phyloP scores from a whole-genome alignment of 2,888 invertebrate species.

The Pristionchus fissidentatus region DNA sequence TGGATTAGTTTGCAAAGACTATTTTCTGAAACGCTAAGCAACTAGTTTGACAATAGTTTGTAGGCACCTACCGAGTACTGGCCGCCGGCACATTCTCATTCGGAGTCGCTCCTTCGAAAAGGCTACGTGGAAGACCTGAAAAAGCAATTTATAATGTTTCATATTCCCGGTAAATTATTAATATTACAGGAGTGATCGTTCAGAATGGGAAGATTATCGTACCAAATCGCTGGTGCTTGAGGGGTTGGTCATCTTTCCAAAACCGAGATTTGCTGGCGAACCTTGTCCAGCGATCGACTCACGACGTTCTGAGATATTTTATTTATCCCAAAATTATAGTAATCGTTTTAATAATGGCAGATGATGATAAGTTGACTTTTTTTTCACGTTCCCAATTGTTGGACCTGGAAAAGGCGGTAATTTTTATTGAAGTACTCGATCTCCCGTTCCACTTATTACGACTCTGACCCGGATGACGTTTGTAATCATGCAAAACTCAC shows the following conservation, averaged over 20 bases:
- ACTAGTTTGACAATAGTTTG: no score
- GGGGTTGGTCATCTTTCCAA: background rate
- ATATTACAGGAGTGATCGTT: background rate
- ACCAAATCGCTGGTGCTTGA: constrained; percentile 39
- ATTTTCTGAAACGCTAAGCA: no score
- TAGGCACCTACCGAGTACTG: constrained; percentile 49
- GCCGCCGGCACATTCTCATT: constrained; percentile 58
- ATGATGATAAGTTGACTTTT: background rate
- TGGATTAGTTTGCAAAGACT: background rate
- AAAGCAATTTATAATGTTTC: background rate
- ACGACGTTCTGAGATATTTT: constrained; percentile 31
- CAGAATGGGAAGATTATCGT: background rate
- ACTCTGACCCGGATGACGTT: background rate
- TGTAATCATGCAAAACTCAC: background rate
- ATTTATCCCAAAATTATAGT: no score
- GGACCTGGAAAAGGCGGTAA: background rate
- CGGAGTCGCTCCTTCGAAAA: constrained; percentile 54
- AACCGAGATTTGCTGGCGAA: background rate
- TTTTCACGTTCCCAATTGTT: background rate
- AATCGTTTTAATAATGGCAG: background rate
- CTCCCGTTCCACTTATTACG: background rate
- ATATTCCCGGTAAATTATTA: background rate
- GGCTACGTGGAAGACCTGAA: constrained; percentile 50
- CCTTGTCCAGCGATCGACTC: constrained; percentile 27
- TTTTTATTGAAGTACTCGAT: background rate